A percentile compares a stretch with the other conserved stretches of the same genome.
These are phyloP conservation scores for Sinonovacula constricta DNA, from an alignment of 1,140 invertebrate genomes.

Conservation along the genomic window DNA sequence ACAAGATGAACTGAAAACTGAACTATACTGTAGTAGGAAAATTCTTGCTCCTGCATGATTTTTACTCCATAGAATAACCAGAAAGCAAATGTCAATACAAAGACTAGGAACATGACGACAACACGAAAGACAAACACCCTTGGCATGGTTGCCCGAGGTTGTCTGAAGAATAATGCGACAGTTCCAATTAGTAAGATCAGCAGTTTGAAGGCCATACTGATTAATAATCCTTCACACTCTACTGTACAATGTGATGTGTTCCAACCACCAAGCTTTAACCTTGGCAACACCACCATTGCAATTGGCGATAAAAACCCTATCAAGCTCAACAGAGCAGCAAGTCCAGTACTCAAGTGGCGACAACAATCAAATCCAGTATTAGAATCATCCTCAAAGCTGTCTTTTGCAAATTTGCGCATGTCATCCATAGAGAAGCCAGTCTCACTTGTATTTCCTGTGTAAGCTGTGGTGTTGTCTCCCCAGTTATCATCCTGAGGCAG, in stretches of 20 bases:
- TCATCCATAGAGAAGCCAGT: constrained; percentile 90
- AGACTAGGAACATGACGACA: constrained; percentile 91
- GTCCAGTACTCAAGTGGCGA: constrained; percentile 82
- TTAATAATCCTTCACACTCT: constrained; percentile 92
- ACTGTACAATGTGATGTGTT: constrained; percentile 84
- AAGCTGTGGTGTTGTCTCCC: constrained; percentile 98
- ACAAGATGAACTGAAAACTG: constrained; percentile 93
- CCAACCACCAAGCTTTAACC: constrained; percentile 80
- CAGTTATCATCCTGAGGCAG: constrained; percentile 96
- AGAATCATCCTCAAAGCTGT: constrained; percentile 70
- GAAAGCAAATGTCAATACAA: constrained; percentile 95
- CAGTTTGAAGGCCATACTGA: constrained; percentile 95
- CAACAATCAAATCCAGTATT: constrained; percentile 78
- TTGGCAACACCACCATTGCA: constrained; percentile 95
- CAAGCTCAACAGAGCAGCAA: constrained; percentile 88
- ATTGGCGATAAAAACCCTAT: constrained; percentile 94
- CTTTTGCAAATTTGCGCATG: constrained; percentile 78
- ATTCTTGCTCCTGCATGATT: constrained; percentile 75
- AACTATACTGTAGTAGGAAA: constrained; percentile 84
- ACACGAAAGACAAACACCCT: constrained; percentile 94
- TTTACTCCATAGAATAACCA: constrained; percentile 98
- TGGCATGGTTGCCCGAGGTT: constrained; percentile 88
- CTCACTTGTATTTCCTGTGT: constrained; percentile 96
- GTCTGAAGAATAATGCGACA: constrained; percentile 87
- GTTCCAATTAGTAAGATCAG: constrained; percentile 93